A percentile compares a stretch with the other conserved stretches of the same genome.
Conservation (phyloP, 2,888 invertebrate genomes). For the Tromatobia lineatoria region DNA sequence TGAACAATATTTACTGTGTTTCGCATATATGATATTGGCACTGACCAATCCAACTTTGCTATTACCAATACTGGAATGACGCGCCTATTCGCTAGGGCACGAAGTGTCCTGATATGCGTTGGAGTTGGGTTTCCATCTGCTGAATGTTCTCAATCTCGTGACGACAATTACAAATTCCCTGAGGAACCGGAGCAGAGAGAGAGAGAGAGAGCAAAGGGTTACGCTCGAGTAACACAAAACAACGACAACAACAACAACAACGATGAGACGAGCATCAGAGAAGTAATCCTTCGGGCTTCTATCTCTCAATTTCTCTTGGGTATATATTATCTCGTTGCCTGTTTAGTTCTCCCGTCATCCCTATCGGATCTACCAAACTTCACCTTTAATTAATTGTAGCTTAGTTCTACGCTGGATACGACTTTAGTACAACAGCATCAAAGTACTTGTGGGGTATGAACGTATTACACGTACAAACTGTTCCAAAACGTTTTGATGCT, state of each 20-base stretch:
- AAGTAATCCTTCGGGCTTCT: constrained; percentile 56
- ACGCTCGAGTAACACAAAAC: constrained; percentile 37
- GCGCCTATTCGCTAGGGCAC: not conserved
- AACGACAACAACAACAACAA: constrained; percentile 44
- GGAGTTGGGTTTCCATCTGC: constrained; percentile 15
- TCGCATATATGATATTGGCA: too few relatives aligned
- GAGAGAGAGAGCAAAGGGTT: not conserved
- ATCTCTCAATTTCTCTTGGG: constrained; percentile 22
- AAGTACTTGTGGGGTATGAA: not conserved
- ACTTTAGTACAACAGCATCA: constrained; percentile 3
- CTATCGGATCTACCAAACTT: constrained; percentile 47
- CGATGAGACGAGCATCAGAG: constrained; percentile 41
- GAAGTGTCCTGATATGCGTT: not conserved
- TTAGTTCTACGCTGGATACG: not conserved
- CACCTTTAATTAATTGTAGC: constrained; percentile 57
- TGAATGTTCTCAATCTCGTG: constrained; percentile 55
- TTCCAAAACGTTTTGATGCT: not conserved
- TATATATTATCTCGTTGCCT: constrained; percentile 43
- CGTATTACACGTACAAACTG: constrained; percentile 7
- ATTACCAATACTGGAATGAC: not conserved
- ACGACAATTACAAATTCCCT: constrained; percentile 60
- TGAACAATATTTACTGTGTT: not conserved
- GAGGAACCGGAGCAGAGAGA: constrained; percentile 1
- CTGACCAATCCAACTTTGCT: too few relatives aligned
- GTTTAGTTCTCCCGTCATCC: constrained; percentile 57